Evolutionary conservation across 92 coral and sea anemone species (phyloP), one percentile per base, ranked within the genome.

Genomic region (Epizoanthus ramosus): DNA sequence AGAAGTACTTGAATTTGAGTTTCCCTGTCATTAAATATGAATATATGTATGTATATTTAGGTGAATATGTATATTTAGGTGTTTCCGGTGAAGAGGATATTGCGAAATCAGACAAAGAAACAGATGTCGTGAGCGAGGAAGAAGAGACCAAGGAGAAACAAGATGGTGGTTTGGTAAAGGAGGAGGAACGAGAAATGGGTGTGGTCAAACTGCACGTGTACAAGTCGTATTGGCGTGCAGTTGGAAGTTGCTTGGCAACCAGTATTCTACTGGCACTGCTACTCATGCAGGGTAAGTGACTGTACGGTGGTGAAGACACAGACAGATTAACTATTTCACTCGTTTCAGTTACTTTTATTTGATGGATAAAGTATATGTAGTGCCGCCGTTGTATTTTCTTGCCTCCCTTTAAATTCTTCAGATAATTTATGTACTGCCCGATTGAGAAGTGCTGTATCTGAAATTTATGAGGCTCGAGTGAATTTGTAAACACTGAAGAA

Each of bases 141-240:
- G 63, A 45, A 3, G 71, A 83, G 63, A 85, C 2, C 53, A 79
- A 87, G 15, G 87, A 83, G 47, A 57, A 39, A 22, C 87, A 85
- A 14, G 95, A 91, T 15, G 89, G 83, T 37, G 92, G 92, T 22
- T 89, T 96, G 84, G 98, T 96, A 23, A 86, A 89, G 13, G 94
- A 96, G 43, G 99, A 96, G 72, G 95, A 89, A 85, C 92, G 92
- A 71, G 96, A 96, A 79, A 94, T 88, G 80, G 99, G 99, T 87
- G 98, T 95, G 77, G 99, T 96, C 89, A 96, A 93, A 86, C 82
- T 93, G 45, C 94, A 93, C 86, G 99, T 96, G 88, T 96, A 96
- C 71, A 91, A 92, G 63, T 91, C 99, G 8, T 96, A 96, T 89
- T 96, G 98, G 98, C 88, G 79, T 65, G 98, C 99, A 41, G 93